Conservation (phyloP, 2,888 invertebrate genomes). For the Troilus luridus region DNA sequence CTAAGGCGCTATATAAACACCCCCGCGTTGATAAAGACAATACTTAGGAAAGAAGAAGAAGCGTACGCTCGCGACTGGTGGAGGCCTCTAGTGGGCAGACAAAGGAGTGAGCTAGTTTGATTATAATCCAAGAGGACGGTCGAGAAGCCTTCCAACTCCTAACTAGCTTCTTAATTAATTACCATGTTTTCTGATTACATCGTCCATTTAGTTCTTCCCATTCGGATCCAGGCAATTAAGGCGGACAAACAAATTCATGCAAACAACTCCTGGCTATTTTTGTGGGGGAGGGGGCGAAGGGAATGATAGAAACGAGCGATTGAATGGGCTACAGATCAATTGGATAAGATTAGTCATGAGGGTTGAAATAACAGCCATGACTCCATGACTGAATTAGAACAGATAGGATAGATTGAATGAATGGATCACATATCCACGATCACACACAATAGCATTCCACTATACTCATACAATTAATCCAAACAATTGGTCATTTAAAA, state of each 20-base stretch:
- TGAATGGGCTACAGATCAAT: neutral
- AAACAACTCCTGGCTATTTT: neutral
- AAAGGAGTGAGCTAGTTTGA: conserved; percentile 1
- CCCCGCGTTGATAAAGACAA: neutral
- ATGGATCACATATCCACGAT: too few species aligned
- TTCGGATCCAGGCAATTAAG: conserved; percentile 1
- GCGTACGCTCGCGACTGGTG: neutral
- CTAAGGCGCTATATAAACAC: neutral
- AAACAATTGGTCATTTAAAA: too few species aligned
- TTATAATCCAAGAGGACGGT: neutral
- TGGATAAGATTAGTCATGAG: neutral
- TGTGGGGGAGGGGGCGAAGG: neutral
- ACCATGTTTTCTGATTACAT: conserved; percentile 10
- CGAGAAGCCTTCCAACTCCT: neutral
- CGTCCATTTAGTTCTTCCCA: conserved; percentile 36
- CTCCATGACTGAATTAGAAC: too few species aligned
- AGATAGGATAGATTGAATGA: too few species aligned
- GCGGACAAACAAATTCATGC: conserved; percentile 1
- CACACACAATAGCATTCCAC: too few species aligned
- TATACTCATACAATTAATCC: too few species aligned
- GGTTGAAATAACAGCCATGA: neutral
- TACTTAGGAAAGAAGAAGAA: neutral
- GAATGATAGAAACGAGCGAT: neutral
- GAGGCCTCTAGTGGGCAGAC: neutral
- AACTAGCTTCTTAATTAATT: conserved; percentile 38